Percentiles rank a stretch among this genome's conserved stretches.
These are phyloP conservation scores for Gastrophryne carolinensis DNA, from an alignment of 2,797 vertebrate genomes.

Conservation along the genomic window DNA sequence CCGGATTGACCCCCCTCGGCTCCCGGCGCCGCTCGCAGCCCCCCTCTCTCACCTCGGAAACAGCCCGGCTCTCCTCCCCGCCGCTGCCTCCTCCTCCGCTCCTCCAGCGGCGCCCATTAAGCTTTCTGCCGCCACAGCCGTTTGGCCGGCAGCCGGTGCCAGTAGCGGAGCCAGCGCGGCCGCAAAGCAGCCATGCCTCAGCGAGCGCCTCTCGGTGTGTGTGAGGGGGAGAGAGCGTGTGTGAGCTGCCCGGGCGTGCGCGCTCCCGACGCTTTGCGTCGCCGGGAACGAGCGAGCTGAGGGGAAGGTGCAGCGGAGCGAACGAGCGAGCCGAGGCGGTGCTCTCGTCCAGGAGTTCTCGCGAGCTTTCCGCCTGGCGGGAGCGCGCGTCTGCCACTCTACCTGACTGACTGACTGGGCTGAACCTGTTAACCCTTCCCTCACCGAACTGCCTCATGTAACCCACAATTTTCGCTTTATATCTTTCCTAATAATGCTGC, in stretches of 20 bases:
- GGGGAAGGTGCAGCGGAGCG: background rate
- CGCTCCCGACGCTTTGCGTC: background rate
- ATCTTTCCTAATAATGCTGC: too few species aligned
- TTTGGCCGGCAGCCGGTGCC: background rate
- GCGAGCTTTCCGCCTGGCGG: constrained; percentile 23
- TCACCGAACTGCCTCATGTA: too few species aligned
- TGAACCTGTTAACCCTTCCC: too few species aligned
- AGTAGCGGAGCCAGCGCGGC: constrained; percentile 13
- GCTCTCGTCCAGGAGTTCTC: too few species aligned
- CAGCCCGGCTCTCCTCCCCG: constrained; percentile 35
- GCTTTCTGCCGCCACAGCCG: background rate
- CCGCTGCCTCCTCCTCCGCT: constrained; percentile 29
- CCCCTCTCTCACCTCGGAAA: constrained; percentile 20
- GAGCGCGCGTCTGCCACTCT: background rate
- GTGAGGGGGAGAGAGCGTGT: background rate
- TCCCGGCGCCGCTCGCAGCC: constrained; percentile 4
- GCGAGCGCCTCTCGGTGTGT: constrained; percentile 6
- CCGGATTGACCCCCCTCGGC: constrained; percentile 9
- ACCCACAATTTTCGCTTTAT: too few species aligned
- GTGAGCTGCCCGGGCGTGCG: constrained; percentile 11
- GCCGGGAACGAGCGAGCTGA: background rate
- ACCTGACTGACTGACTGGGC: too few species aligned
- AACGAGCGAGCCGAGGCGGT: background rate
- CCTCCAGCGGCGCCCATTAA: constrained; percentile 41
- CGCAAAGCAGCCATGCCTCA: constrained; percentile 36